Evolutionary conservation across 2,797 vertebrate genomes (phyloP).

Genomic region (Silurus lanzhouensis): DNA sequence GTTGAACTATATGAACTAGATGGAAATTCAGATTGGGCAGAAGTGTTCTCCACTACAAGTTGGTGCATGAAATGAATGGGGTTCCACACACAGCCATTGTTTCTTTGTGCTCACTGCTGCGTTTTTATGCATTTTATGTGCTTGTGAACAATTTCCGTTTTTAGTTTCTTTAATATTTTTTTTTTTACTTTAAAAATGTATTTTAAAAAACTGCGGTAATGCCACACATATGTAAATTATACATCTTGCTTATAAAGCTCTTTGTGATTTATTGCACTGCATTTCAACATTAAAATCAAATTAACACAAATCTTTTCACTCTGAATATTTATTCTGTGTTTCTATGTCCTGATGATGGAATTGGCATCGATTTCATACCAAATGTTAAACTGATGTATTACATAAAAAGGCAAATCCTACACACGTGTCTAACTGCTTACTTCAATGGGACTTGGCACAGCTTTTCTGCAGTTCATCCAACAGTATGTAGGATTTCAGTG

Average conservation of each 20-base stretch:
- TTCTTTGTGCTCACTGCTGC: slow-evolving; percentile 25
- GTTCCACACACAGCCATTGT: slow-evolving; percentile 27
- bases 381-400: background rate
- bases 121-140: slow-evolving; percentile 32
- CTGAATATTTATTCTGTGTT: slow-evolving; percentile 1
- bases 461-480: slow-evolving; percentile 67
- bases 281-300: slow-evolving; percentile 45
- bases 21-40: background rate
- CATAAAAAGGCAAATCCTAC: background rate
- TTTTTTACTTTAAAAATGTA: slow-evolving; percentile 20
- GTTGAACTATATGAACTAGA: slow-evolving; percentile 16
- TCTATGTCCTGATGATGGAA: background rate
- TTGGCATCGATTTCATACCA: slow-evolving; percentile 18
- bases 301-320: slow-evolving; percentile 9
- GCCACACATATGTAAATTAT: slow-evolving; percentile 31
- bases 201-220: slow-evolving; percentile 6
- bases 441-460: background rate
- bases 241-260: slow-evolving; percentile 32
- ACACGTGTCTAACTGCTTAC: slow-evolving; percentile 5
- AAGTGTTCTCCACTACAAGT: background rate
- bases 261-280: slow-evolving; percentile 48
- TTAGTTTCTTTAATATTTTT: slow-evolving; percentile 6
- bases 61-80: slow-evolving; percentile 6
- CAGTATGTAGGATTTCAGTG: slow-evolving; percentile 74
- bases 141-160: slow-evolving; percentile 30